These are phyloP conservation scores for Ficedula albicollis DNA, from an alignment of 2,797 vertebrate genomes.

Conservation along the genomic window DNA sequence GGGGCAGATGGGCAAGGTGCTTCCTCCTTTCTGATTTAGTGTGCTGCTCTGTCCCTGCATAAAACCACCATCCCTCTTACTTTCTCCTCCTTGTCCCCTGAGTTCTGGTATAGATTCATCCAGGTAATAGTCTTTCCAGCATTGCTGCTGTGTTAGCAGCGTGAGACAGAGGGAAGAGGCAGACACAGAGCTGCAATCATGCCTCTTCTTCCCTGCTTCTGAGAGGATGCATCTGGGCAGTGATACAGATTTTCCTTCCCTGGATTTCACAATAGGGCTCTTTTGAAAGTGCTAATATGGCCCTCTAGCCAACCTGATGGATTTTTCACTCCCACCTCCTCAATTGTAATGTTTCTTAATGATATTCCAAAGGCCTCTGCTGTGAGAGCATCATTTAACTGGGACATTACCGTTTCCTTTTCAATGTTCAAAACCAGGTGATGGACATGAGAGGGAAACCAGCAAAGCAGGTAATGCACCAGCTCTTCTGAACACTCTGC, in stretches of 20 bases:
- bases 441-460: not conserved
- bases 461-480: not conserved
- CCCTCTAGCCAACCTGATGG: not conserved
- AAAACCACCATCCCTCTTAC: not conserved
- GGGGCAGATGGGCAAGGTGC: not conserved
- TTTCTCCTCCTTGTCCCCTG: not conserved
- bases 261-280: not conserved
- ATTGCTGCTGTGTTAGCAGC: not conserved
- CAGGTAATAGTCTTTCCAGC: not conserved
- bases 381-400: not conserved
- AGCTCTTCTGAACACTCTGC: not conserved
- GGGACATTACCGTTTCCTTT: not conserved
- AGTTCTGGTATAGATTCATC: not conserved
- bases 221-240: not conserved
- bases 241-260: not conserved
- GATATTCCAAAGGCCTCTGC: not conserved
- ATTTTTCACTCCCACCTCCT: not conserved
- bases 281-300: not conserved
- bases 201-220: not conserved
- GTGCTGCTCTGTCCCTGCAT: not conserved
- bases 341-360: not conserved
- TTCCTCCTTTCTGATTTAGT: not conserved
- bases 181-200: not conserved
- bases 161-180: not conserved
- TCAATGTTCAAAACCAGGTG: not conserved